Percentiles rank a stretch among this genome's conserved stretches.
These are phyloP conservation scores for Neotoma lepida DNA, from an alignment of 2,113 vertebrate species.

Conservation along the genomic window DNA sequence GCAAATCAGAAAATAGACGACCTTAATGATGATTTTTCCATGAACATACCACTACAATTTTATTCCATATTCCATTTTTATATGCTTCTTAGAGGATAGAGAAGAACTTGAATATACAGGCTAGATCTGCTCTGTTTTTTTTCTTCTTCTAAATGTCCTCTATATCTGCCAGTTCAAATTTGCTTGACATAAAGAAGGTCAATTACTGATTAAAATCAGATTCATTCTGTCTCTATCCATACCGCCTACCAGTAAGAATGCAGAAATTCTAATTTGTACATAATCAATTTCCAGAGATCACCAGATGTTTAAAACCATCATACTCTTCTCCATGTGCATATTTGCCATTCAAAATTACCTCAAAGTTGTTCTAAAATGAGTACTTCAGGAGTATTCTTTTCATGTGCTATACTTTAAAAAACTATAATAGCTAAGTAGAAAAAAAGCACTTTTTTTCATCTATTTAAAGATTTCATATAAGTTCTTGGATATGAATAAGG, in stretches of 20 bases:
- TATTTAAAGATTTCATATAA: neutral
- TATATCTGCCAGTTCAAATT: neutral
- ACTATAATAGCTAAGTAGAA: neutral
- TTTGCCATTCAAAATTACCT: neutral
- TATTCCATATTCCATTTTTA: neutral
- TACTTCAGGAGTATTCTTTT: neutral
- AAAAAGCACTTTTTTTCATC: neutral
- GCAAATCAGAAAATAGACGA: neutral
- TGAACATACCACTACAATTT: constrained; percentile 31
- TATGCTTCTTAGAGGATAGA: neutral
- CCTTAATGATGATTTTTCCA: neutral
- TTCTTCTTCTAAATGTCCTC: neutral
- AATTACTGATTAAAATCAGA: constrained; percentile 23
- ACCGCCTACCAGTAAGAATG: constrained; percentile 15
- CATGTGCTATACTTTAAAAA: neutral
- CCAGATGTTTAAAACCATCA: neutral
- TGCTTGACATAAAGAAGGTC: neutral
- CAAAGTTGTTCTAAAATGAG: neutral
- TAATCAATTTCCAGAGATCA: neutral
- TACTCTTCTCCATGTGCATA: neutral
- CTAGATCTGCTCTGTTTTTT: neutral
- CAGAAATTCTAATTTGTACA: neutral
- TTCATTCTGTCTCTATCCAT: neutral
- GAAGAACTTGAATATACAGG: neutral
- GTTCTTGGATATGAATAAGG: neutral